Evolutionary conservation across 1,140 invertebrate species (phyloP).

Genomic region (Zaprionus davidi): DNA sequence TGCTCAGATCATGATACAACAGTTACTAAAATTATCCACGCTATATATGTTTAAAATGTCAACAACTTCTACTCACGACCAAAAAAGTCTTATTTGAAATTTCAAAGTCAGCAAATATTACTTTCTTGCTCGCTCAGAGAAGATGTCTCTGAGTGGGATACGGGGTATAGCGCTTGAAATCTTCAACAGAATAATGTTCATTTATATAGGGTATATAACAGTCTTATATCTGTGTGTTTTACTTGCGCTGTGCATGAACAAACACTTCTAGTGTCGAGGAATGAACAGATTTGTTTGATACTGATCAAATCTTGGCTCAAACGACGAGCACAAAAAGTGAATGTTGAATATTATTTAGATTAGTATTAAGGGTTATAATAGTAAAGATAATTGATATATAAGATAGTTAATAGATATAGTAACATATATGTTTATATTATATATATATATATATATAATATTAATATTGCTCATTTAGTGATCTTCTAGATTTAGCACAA

Average conservation of each 20-base stretch:
- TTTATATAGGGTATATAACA: no score
- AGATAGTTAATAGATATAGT: no score
- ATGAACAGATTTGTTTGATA: slow-evolving; percentile 65
- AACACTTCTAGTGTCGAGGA: slow-evolving; percentile 64
- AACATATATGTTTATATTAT: no score
- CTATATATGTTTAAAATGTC: not conserved
- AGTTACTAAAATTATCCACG: no score
- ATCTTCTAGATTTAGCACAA: no score
- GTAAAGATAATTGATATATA: no score
- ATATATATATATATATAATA: no score
- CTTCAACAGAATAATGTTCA: no score
- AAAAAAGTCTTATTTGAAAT: slow-evolving; percentile 64
- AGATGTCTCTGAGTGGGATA: slow-evolving; percentile 9
- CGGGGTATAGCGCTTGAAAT: no score
- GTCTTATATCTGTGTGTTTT: no score
- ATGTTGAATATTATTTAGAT: slow-evolving; percentile 4
- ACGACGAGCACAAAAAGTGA: slow-evolving; percentile 62
- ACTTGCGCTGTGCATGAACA: slow-evolving; percentile 4
- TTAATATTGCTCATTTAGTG: no score
- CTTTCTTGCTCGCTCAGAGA: slow-evolving; percentile 57
- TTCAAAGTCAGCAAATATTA: slow-evolving; percentile 51
- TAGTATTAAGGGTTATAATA: not conserved
- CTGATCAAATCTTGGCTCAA: slow-evolving; percentile 54
- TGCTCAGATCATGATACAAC: not conserved
- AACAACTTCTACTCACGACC: slow-evolving; percentile 52